Percentiles rank a stretch among this genome's conserved stretches.
Evolutionary conservation across 2,888 invertebrate species (phyloP).

Genomic region (Chloroclystis v-ata): DNA sequence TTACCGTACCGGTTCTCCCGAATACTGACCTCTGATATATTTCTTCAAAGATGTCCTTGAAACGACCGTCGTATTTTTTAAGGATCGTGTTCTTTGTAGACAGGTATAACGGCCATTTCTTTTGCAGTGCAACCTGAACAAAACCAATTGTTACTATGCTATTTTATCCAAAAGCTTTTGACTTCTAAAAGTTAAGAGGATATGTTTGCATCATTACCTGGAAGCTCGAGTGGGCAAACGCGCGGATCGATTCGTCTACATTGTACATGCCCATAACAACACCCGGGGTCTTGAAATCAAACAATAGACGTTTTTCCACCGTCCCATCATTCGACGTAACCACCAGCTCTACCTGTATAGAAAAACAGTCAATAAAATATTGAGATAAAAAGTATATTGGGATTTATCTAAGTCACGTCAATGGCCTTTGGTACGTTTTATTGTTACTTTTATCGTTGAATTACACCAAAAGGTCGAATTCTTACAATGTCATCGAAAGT

Average conservation of each 20-base stretch:
- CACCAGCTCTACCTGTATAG: conserved; percentile 82
- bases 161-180: background rate
- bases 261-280: conserved; percentile 95
- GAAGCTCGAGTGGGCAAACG: conserved; percentile 93
- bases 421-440: conserved; percentile 19
- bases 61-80: conserved; percentile 92
- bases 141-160: conserved; percentile 26
- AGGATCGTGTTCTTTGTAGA: conserved; percentile 95
- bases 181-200: no score
- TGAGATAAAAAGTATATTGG: background rate
- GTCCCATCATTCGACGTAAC: conserved; percentile 82
- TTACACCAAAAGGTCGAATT: conserved; percentile 7
- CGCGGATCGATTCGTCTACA: conserved; percentile 88
- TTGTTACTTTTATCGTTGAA: conserved; percentile 16
- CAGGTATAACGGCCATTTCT: conserved; percentile 93
- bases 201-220: no score
- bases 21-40: conserved; percentile 84
- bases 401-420: conserved; percentile 22
- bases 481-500: conserved; percentile 19
- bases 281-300: conserved; percentile 84
- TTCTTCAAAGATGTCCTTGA: conserved; percentile 95
- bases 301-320: conserved; percentile 79
- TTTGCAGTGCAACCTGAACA: conserved; percentile 83
- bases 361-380: background rate
- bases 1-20: conserved; percentile 17